Conservation (phyloP, 2,888 invertebrate genomes). For the Agrotis puta region DNA sequence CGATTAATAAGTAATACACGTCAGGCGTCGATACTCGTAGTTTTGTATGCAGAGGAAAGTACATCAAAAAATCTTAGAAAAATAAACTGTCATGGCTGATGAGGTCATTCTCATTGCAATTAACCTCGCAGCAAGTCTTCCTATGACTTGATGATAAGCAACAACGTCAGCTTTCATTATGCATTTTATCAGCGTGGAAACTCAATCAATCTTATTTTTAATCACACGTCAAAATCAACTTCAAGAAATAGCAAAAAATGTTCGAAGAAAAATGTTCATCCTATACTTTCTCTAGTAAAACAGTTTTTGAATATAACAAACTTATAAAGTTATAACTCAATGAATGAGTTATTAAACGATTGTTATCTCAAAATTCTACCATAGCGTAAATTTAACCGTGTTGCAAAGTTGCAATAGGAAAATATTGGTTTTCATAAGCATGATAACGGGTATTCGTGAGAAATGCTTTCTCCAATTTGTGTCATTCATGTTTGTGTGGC, state of each 20-base stretch:
- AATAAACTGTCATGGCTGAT: background rate
- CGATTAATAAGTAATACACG: no score
- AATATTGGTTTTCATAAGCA: conserved; percentile 42
- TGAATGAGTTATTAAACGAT: conserved; percentile 36
- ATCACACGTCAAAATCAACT: background rate
- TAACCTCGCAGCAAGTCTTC: conserved; percentile 16
- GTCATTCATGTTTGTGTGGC: conserved; percentile 28
- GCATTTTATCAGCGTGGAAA: conserved; percentile 12
- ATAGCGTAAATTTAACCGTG: conserved; percentile 15
- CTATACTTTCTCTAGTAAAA: conserved; percentile 53
- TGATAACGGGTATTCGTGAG: conserved; percentile 51
- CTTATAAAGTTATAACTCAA: background rate
- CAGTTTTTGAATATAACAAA: conserved; percentile 24
- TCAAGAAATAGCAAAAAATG: background rate
- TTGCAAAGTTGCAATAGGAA: conserved; percentile 34
- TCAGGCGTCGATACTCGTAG: no score
- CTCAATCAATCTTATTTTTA: conserved; percentile 18
- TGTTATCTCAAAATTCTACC: conserved; percentile 38
- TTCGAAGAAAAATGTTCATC: conserved; percentile 18
- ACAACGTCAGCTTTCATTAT: background rate
- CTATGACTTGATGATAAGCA: conserved; percentile 12
- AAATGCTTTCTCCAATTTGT: conserved; percentile 53
- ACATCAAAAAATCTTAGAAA: background rate
- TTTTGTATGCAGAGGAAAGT: background rate
- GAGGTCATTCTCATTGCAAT: background rate